phyloP scores from a whole-genome alignment of 2,797 vertebrate genomes.

The Mallotus villosus region DNA sequence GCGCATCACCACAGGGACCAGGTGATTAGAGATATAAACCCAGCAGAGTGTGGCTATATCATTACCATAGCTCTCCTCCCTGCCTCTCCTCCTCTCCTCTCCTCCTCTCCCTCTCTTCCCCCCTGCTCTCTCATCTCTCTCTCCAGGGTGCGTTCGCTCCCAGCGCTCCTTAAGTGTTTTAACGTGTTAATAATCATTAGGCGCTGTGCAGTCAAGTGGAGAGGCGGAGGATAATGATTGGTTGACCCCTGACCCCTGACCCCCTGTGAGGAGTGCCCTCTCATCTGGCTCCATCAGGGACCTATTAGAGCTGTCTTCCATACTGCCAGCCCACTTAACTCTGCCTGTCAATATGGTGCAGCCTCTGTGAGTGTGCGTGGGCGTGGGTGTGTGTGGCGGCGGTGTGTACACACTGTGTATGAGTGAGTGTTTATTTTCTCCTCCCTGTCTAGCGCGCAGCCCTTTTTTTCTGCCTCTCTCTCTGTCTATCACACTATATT shows the following conservation, averaged over 20 bases:
- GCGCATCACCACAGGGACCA: slow-evolving; percentile 64
- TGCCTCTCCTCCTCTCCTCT: slow-evolving; percentile 20
- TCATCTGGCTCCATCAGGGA: slow-evolving; percentile 78
- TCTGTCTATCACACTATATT: neutral
- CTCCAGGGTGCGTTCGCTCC: slow-evolving; percentile 65
- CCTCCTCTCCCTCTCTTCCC: slow-evolving; percentile 53
- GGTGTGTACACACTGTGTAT: neutral
- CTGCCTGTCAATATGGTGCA: slow-evolving; percentile 72
- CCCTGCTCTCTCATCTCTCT: slow-evolving; percentile 39
- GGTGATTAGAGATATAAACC: slow-evolving; percentile 73
- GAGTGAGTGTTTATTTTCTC: slow-evolving; percentile 44
- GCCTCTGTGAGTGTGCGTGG: slow-evolving; percentile 32
- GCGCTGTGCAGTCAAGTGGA: slow-evolving; percentile 66
- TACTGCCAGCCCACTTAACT: slow-evolving; percentile 72
- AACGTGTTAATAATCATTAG: slow-evolving; percentile 79
- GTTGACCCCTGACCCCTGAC: slow-evolving; percentile 60
- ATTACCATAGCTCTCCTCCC: slow-evolving; percentile 57
- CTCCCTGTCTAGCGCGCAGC: slow-evolving; percentile 61
- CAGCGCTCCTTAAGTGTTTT: slow-evolving; percentile 76
- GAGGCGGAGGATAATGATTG: slow-evolving; percentile 64
- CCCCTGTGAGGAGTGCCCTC: slow-evolving; percentile 65
- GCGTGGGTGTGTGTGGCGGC: slow-evolving; percentile 41
- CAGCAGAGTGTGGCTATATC: slow-evolving; percentile 56
- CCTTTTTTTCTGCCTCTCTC: slow-evolving; percentile 1
- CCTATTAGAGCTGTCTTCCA: slow-evolving; percentile 75